phyloP scores from a whole-genome alignment of 2,888 invertebrate genomes.

The Bimastos eiseni region DNA sequence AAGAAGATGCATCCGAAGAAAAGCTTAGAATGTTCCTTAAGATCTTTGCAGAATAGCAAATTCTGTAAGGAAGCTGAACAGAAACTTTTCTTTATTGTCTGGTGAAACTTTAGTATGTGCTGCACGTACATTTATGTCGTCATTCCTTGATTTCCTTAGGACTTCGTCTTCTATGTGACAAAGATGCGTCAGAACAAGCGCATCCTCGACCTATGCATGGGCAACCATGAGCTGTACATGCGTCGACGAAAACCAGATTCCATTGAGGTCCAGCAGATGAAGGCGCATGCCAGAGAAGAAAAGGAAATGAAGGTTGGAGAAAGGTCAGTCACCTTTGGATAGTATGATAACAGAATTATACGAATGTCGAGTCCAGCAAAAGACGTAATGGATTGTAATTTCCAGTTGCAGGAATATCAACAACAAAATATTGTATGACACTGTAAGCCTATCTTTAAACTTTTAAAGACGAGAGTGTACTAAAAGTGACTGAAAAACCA shows the following conservation, averaged over 20 bases:
- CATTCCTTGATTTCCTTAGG: slow-evolving; percentile 64
- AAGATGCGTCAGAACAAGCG: slow-evolving; percentile 97
- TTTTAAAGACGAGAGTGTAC: too few relatives aligned
- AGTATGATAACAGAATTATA: neutral
- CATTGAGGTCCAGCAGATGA: slow-evolving; percentile 99
- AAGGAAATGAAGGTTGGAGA: slow-evolving; percentile 92
- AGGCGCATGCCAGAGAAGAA: slow-evolving; percentile 95
- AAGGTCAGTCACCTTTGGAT: slow-evolving; percentile 66
- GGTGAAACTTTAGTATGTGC: neutral
- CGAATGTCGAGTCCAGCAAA: neutral
- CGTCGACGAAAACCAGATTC: slow-evolving; percentile 96
- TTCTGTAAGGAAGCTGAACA: neutral
- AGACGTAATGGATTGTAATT: neutral
- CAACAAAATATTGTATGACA: neutral
- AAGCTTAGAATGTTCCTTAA: too few relatives aligned
- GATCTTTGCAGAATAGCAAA: neutral
- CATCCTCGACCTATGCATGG: slow-evolving; percentile 97
- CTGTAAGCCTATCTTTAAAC: too few relatives aligned
- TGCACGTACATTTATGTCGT: neutral
- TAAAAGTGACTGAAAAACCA: too few relatives aligned
- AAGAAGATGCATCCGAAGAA: too few relatives aligned
- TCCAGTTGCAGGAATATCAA: neutral
- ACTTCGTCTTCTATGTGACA: slow-evolving; percentile 98
- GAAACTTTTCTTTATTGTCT: neutral
- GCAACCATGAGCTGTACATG: slow-evolving; percentile 99